Base-by-base conservation (phyloP, 2,888 invertebrate species). In the Stratiomys singularior region DNA sequence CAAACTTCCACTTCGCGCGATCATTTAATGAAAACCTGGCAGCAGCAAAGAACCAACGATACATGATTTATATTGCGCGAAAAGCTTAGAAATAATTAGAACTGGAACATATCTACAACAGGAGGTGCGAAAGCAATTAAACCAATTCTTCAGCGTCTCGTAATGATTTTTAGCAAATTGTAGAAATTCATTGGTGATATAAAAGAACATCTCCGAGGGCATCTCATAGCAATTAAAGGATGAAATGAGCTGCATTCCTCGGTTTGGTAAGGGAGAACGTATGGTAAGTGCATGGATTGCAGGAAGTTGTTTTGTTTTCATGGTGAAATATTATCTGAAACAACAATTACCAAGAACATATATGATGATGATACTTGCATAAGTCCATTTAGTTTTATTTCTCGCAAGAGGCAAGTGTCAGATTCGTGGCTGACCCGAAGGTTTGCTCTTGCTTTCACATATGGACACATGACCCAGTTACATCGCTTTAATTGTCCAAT, bases 111-210 rank as follows among this genome's bases (percentile, higher is more conserved):
- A 72, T 72, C 72, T n/a, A 60, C 7, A 60, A 60, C 37, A 21
- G 23, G 15, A 60, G 28, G 74, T 60, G 74, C 30, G 74, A 74
- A 74, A 74, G 74, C 37, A 74, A 74, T 74, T 74, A 60, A 58
- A 74, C 25, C 74, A 58, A 74, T 58, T 74, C 58, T 23, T 74
- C 44, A 37, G 60, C n/a, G 18, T 58, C 60, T 23, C 37, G 11
- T 4, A 47, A 46, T 74, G 60, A 37, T 58, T 60, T 72, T 58
- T 23, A 60, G 58, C 11, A 58, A 44, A 60, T 60, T 74, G 74
- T 37, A 37, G 58, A 74, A 60, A 37, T 9, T 37, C 21, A 9
- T 13, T 27, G 15, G 47, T 69, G 46, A 23, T 25, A 18, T 11
- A 37, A 66, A 66, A 66, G 66, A n/a, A 66, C 66, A 66, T 30